Evolutionary conservation across 2,888 invertebrate genomes (phyloP), one percentile per base, ranked within the genome.

Genomic region (Leptodirus hochenwartii): DNA sequence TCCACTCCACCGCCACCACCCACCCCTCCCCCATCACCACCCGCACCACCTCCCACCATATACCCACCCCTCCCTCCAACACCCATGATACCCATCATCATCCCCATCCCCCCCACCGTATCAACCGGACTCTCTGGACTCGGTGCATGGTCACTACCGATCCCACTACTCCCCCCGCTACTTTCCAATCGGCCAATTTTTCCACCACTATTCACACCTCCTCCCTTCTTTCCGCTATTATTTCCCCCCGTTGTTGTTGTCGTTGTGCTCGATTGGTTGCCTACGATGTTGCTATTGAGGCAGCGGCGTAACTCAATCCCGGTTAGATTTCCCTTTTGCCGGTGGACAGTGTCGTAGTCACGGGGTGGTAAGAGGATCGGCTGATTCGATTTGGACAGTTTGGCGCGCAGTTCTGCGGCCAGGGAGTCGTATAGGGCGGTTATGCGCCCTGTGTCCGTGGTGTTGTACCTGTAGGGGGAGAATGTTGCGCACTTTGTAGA

Each of bases 321-420:
- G n/a, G 69, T 66, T 27, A 80, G 53, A 48, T 80, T 78, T 5
- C 81, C 81, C 36, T 76, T 53, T 35, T 66, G 74, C 30, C 81
- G 66, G 49, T 82, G 81, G 3, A 87, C 79, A 2, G 90, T 90
- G 55, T 93, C 91, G 59, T 93, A 93, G 55, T 93, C 93, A 15
- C 87, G 66, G 0, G 93, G 91, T 0, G 93, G 93, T 36, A 93
- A 59, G 13, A 93, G 63, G 30, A 93, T 70, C 1, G 90, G 90
- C 6, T 51, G 52, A 33, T 51, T 51, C 29, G 54, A 52, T 36
- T 56, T 55, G 43, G 62, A 61, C 30, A 85, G 56, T 49, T 80
- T 78, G 33, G 73, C 75, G 41, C 88, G 70, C 40, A 95, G 56
- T 49, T 95, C 95, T 0, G 88, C 88, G 2, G 90, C 87, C 39